These are phyloP conservation scores for Plagodis pulveraria DNA, from an alignment of 2,888 invertebrate genomes.

Conservation along the genomic window DNA sequence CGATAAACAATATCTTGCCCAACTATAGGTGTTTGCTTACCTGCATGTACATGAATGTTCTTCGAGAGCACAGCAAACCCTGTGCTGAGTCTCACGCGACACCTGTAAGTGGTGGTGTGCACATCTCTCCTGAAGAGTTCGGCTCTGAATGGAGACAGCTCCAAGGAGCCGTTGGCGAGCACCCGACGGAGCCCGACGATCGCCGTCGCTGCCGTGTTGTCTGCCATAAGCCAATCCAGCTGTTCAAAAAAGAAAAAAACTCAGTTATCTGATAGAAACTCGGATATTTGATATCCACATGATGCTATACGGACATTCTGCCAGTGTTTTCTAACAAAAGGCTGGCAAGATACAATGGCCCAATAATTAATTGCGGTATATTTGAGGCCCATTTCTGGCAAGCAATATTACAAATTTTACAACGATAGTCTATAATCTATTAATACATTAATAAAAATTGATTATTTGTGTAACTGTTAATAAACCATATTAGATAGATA, in stretches of 20 bases:
- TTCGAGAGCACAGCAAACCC: slow-evolving; percentile 90
- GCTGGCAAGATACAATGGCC: neutral
- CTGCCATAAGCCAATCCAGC: slow-evolving; percentile 91
- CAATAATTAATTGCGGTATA: neutral
- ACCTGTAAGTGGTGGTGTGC: slow-evolving; percentile 93
- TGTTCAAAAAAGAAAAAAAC: slow-evolving; percentile 51
- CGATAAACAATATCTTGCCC: too few species aligned
- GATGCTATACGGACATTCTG: too few species aligned
- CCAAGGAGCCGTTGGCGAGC: slow-evolving; percentile 93
- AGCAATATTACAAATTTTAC: too few species aligned
- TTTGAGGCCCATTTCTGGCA: too few species aligned
- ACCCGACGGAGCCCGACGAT: slow-evolving; percentile 90
- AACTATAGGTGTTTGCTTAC: slow-evolving; percentile 75
- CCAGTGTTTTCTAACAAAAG: neutral
- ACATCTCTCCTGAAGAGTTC: slow-evolving; percentile 93
- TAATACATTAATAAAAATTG: too few species aligned
- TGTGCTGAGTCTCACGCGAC: slow-evolving; percentile 70
- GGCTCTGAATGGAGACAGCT: slow-evolving; percentile 93
- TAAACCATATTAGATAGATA: too few species aligned
- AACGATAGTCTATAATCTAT: too few species aligned
- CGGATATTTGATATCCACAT: too few species aligned
- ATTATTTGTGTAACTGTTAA: too few species aligned
- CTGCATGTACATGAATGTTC: slow-evolving; percentile 94
- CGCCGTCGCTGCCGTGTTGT: slow-evolving; percentile 88
- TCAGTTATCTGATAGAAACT: too few species aligned